Base-by-base conservation (phyloP, 2,113 vertebrate genomes). In the Gracilinanus agilis region DNA sequence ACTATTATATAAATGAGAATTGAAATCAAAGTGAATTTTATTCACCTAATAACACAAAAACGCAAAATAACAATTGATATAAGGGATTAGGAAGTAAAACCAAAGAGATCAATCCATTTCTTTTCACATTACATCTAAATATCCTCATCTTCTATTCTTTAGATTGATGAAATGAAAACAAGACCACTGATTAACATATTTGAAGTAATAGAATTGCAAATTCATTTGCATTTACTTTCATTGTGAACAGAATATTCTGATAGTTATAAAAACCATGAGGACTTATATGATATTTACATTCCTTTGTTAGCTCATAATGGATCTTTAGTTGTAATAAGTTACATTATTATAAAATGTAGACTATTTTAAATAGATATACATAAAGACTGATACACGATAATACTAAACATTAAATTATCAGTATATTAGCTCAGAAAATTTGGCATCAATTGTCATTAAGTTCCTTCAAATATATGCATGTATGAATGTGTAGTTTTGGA, bases 141-240 rank as follows among this genome's bases (percentile, higher is more conserved):
- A 90, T 54, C 27, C 44, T 96, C 95, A 88, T 94, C 93, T 94
- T 89, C 90, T 56, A 67, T 54, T 93, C 54, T 91, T 93, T 75
- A 89, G 58, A 94, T 96, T 96, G 97, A 97, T 53, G 91, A 96
- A 96, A 98, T 49, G 94, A 96, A 93, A 92, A 67, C 58, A 89
- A 58, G 89, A 67, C 93, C 25, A 53, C 29, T 96, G 96, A 97
- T 95, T 91, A 90, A 55, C 93, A 96, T 83, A 44, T 58, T 10
- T 95, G 58, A 83, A 88, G 61, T 29, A 96, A 96, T 27, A 75
- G 12, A 83, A 94, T 27, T 0, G 12, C 23, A 0, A 0, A 90
- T 2, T 2, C 55, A 24, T 67, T 93, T 96, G 96, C 95, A 95
- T 97, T 97, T 98, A 89, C 95, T 96, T 90, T 90, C 91, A 89